phyloP scores from a whole-genome alignment of 2,113 vertebrate species.

The Eleginops maclovinus region DNA sequence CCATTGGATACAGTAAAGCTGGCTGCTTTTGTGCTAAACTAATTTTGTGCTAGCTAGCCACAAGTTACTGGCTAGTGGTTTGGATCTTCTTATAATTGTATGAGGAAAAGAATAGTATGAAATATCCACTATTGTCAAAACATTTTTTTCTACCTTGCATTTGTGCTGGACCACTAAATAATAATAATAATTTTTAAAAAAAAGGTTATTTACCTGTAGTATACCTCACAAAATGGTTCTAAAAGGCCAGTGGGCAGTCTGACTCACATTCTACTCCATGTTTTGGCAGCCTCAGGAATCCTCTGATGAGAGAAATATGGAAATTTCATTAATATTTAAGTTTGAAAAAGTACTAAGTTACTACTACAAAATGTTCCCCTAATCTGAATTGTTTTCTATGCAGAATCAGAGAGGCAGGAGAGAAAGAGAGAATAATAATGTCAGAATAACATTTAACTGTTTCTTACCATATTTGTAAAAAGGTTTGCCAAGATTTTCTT shows the following conservation, averaged over 20 bases:
- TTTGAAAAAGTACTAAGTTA: not conserved
- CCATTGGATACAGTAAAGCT: not conserved
- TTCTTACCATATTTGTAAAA: not conserved
- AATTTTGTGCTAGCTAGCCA: no score
- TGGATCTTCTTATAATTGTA: no score
- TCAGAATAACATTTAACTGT: conserved; percentile 13
- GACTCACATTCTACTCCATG: not conserved
- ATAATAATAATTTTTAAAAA: no score
- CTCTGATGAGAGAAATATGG: not conserved
- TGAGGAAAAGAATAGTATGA: no score
- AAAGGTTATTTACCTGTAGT: not conserved
- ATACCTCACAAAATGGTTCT: not conserved
- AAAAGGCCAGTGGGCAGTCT: not conserved
- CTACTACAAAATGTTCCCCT: not conserved
- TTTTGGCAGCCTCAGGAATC: conserved; percentile 4
- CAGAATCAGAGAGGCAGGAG: not conserved
- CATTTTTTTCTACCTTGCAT: not conserved
- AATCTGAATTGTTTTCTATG: conserved; percentile 2
- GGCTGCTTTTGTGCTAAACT: not conserved
- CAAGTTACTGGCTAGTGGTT: no score
- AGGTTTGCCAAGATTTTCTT: not conserved
- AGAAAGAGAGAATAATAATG: conserved; percentile 2
- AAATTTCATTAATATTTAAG: conserved; percentile 12
- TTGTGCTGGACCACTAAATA: not conserved
- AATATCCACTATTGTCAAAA: no score